Evolutionary conservation across 2,113 vertebrate genomes (phyloP), one percentile per base, ranked within the genome.

Genomic region (Onychostoma macrolepis): DNA sequence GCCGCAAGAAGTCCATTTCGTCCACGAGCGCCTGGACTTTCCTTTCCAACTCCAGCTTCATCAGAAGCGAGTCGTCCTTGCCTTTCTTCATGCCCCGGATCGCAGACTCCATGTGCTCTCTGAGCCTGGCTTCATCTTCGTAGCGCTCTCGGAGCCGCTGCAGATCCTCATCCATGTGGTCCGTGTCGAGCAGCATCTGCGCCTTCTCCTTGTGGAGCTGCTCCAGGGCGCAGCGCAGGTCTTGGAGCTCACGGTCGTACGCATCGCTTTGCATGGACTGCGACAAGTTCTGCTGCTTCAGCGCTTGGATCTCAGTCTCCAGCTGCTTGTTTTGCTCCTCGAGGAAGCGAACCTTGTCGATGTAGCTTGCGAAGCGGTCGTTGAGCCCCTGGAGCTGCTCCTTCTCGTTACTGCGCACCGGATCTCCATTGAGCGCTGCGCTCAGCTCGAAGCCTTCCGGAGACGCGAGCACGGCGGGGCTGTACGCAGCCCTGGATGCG

Each of bases 331-430:
- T 96, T 90, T 96, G 96, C 87, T 96, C 96, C 91, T 97, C 96
- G 91, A 97, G 92, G 89, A 95, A 94, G 19, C 95, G 95, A 48
- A 97, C 96, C 91, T 96, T 97, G 81, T 97, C 96, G 65, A 97
- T 97, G 94, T 97, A 97, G 90, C 95, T 94, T 2, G 96, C 96
- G 79, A 97, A 97, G 89, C 97, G 95, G 89, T 97, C 96, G 71
- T 97, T 97, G 84, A 97, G 95, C 81, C 96, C 96, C 92, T 97
- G 96, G 56, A 97, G 94, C 91, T 97, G 97, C 93, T 97, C 96
- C 90, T 97, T 97, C 91, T 97, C 97, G 89, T 95, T 97, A 15
- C 95, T 96, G 83, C 96, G 92, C 77, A 4, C 24, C 88, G 94
- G 94, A 91, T 96, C 96, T 92, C 94, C 94, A 91, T 96, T 97